Conservation (phyloP, 2,797 vertebrate genomes). For the Gallinago nigripennis region DNA sequence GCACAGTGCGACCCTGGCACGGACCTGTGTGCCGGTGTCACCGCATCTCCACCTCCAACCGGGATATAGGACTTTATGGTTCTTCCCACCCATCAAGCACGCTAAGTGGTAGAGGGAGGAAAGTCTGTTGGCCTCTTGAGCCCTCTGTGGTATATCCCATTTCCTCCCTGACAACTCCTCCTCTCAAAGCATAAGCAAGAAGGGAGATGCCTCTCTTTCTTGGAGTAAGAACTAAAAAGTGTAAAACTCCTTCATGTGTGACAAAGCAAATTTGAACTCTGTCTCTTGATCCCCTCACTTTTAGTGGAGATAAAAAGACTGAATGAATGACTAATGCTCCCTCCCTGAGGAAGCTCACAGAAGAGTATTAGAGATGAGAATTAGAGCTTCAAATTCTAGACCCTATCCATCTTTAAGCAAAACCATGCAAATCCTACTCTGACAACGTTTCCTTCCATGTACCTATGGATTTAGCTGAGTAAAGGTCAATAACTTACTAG, state of each 20-base stretch:
- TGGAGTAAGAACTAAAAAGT: background rate
- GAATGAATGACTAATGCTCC: background rate
- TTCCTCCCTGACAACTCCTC: background rate
- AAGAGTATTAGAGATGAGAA: background rate
- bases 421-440: background rate
- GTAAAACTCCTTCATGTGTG: background rate
- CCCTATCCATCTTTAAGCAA: background rate
- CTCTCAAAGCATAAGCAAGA: background rate
- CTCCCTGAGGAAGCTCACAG: background rate
- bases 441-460: background rate
- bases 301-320: background rate
- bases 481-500: background rate
- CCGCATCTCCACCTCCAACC: accelerated
- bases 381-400: background rate
- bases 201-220: background rate
- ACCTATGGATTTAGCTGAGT: background rate
- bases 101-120: accelerated
- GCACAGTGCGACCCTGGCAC: background rate
- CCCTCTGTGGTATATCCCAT: background rate
- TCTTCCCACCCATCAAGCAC: accelerated
- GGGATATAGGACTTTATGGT: accelerated
- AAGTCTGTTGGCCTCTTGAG: background rate
- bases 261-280: background rate
- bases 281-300: background rate
- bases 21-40: background rate